Evolutionary conservation across 1,140 invertebrate species (phyloP).

Genomic region (Aricia agestis): DNA sequence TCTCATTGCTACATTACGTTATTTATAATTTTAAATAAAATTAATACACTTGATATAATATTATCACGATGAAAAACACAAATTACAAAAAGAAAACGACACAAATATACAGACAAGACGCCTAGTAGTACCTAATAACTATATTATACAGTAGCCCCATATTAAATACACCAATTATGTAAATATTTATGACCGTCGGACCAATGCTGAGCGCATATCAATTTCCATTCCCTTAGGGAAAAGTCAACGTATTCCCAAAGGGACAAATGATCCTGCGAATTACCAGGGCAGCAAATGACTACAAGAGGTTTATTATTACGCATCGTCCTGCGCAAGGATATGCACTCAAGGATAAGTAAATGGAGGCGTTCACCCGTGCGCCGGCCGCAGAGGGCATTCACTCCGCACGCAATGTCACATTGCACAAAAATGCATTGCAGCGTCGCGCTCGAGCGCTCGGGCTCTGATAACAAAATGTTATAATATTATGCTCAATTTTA

Average conservation of each 20-base stretch:
- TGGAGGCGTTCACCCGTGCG: slow-evolving; percentile 40
- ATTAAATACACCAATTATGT: neutral
- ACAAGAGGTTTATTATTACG: slow-evolving; percentile 44
- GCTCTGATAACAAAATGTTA: neutral
- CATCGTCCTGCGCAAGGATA: slow-evolving; percentile 70
- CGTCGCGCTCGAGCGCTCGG: slow-evolving; percentile 4
- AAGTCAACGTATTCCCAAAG: slow-evolving; percentile 67
- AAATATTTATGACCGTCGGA: neutral
- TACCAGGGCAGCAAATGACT: slow-evolving; percentile 68
- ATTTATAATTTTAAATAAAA: too few species aligned
- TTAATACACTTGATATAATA: too few species aligned
- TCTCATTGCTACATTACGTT: too few species aligned
- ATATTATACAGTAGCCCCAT: neutral
- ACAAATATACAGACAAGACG: neutral
- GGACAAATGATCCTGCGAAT: slow-evolving; percentile 76
- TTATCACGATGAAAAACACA: too few species aligned
- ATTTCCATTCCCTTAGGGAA: slow-evolving; percentile 48
- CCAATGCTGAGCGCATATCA: neutral
- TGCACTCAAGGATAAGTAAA: slow-evolving; percentile 60
- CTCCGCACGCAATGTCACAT: slow-evolving; percentile 30
- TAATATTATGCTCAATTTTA: neutral
- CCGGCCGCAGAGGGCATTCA: slow-evolving; percentile 51
- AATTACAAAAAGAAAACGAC: too few species aligned
- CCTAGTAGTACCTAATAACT: neutral
- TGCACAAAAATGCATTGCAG: slow-evolving; percentile 23